phyloP scores from a whole-genome alignment of 2,797 vertebrate species.

The Clarias laeviceps region DNA sequence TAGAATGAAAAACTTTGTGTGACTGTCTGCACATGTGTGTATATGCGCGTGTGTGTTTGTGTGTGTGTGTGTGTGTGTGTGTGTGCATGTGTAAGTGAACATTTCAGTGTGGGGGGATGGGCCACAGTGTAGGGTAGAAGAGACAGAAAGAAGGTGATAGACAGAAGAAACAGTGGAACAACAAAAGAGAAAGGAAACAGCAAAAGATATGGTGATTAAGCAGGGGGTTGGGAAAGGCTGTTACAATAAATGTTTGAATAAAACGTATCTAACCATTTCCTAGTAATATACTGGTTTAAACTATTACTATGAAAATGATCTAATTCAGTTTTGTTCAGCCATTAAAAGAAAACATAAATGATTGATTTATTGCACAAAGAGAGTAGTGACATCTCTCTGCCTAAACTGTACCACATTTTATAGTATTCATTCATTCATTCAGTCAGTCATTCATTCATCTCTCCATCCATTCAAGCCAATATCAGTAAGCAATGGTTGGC shows the following conservation, averaged over 20 bases:
- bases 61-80: slow-evolving; percentile 27
- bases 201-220: slow-evolving; percentile 57
- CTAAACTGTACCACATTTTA: neutral
- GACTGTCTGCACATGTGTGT: slow-evolving; percentile 34
- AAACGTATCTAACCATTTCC: neutral
- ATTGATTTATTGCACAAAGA: neutral
- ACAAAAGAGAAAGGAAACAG: slow-evolving; percentile 62
- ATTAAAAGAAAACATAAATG: neutral
- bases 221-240: slow-evolving; percentile 55
- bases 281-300: neutral
- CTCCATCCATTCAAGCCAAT: neutral
- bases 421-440: neutral
- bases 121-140: slow-evolving; percentile 57
- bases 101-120: slow-evolving; percentile 68
- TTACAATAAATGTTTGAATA: slow-evolving; percentile 19
- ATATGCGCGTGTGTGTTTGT: slow-evolving; percentile 9
- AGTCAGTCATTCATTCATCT: neutral
- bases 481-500: no score
- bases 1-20: slow-evolving; percentile 75
- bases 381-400: neutral
- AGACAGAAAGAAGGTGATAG: slow-evolving; percentile 56
- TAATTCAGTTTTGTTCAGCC: neutral
- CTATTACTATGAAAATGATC: neutral
- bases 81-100: slow-evolving; percentile 26
- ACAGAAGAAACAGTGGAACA: slow-evolving; percentile 69